These are phyloP conservation scores for Hippocampus comes DNA, from an alignment of 2,113 vertebrate species.

Conservation along the genomic window DNA sequence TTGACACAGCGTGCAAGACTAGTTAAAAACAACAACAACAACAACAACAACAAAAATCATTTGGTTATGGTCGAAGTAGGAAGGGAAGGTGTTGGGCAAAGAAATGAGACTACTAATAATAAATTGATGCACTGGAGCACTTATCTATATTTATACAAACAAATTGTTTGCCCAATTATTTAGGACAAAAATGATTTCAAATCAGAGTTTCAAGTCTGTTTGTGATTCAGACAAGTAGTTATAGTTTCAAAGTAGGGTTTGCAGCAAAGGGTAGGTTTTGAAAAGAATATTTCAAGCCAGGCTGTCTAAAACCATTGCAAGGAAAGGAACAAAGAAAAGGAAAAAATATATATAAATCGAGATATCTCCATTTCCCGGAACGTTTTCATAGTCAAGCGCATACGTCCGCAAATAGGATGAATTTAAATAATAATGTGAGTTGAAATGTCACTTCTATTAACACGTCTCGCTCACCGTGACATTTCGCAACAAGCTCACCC, in stretches of 20 bases:
- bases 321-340: not conserved
- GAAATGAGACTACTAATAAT: too few species aligned
- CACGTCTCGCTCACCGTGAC: conserved; percentile 2
- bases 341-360: not conserved
- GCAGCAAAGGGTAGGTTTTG: not conserved
- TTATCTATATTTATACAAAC: too few species aligned
- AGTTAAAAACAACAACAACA: too few species aligned
- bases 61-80: too few species aligned
- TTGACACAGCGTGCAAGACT: too few species aligned
- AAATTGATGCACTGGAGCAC: too few species aligned
- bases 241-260: not conserved
- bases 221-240: not conserved
- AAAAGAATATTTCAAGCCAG: not conserved
- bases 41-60: too few species aligned
- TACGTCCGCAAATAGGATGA: not conserved
- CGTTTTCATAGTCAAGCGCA: not conserved
- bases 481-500: conserved; percentile 5
- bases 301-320: not conserved
- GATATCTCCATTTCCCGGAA: not conserved
- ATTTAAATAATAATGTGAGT: conserved; percentile 3
- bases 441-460: conserved; percentile 6
- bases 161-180: too few species aligned
- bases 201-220: not conserved
- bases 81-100: too few species aligned
- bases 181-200: not conserved